Percentiles rank a stretch among this genome's conserved stretches.
These are phyloP conservation scores for Aphidoletes aphidimyza DNA, from an alignment of 2,888 invertebrate genomes.

Conservation along the genomic window DNA sequence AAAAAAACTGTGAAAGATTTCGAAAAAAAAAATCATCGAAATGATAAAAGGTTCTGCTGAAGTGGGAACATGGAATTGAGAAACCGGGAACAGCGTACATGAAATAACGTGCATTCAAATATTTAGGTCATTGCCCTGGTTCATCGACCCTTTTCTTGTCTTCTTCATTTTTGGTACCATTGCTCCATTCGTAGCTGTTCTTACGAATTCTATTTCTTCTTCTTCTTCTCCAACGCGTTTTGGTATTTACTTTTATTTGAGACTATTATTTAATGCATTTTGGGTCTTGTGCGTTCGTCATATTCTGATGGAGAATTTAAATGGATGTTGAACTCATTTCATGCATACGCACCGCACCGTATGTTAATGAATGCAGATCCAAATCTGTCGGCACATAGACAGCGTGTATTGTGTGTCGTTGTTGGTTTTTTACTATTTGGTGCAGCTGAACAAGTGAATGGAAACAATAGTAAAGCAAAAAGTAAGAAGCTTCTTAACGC, in stretches of 20 bases:
- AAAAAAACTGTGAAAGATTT: background rate
- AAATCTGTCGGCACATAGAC: background rate
- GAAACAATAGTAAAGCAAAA: slow-evolving; percentile 5
- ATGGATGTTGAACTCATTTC: background rate
- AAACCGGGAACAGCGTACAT: background rate
- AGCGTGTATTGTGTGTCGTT: background rate
- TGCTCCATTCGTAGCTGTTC: background rate
- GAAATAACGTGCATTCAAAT: background rate
- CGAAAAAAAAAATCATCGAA: background rate
- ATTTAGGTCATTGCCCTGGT: slow-evolving; percentile 46
- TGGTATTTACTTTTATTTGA: slow-evolving; percentile 8
- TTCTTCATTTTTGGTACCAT: background rate
- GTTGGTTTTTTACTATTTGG: background rate
- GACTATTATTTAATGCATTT: slow-evolving; percentile 15
- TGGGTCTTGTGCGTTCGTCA: background rate
- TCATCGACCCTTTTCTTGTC: slow-evolving; percentile 26
- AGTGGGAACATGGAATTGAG: background rate
- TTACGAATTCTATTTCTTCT: slow-evolving; percentile 28
- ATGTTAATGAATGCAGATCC: background rate
- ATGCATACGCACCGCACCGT: no score
- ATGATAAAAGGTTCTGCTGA: background rate
- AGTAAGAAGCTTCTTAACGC: background rate
- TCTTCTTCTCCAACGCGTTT: background rate
- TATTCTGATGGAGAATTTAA: slow-evolving; percentile 6
- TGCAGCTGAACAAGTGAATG: slow-evolving; percentile 11